These are phyloP conservation scores for Eupithecia pulchellata DNA, from an alignment of 2,888 invertebrate genomes.

Conservation along the genomic window DNA sequence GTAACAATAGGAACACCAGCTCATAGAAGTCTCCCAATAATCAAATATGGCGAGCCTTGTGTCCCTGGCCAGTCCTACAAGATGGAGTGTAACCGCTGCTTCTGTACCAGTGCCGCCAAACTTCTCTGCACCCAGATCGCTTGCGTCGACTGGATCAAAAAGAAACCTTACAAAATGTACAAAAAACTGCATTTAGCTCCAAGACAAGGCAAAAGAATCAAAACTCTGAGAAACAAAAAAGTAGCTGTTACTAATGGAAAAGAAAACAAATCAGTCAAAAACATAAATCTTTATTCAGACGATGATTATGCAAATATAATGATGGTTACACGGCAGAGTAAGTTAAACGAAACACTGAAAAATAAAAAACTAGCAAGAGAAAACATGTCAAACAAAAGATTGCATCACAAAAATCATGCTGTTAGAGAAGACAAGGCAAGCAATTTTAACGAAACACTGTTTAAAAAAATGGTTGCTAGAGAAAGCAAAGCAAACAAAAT, in stretches of 20 bases:
- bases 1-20: constrained; percentile 32
- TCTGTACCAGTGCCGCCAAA: constrained; percentile 52
- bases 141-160: constrained; percentile 53
- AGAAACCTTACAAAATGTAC: constrained; percentile 1
- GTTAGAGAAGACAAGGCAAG: background rate
- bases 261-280: background rate
- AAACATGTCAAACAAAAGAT: background rate
- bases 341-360: background rate
- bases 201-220: background rate
- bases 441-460: background rate
- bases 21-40: constrained; percentile 52
- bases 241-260: background rate
- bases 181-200: constrained; percentile 1
- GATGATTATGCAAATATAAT: background rate
- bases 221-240: background rate
- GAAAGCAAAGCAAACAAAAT: background rate
- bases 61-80: constrained; percentile 57
- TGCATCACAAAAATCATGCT: background rate
- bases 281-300: background rate
- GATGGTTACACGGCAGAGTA: background rate
- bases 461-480: background rate
- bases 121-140: constrained; percentile 73
- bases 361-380: background rate
- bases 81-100: constrained; percentile 69
- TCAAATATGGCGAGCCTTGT: constrained; percentile 60